These are phyloP conservation scores for Nestor notabilis DNA, from an alignment of 2,113 vertebrate genomes.

Conservation along the genomic window DNA sequence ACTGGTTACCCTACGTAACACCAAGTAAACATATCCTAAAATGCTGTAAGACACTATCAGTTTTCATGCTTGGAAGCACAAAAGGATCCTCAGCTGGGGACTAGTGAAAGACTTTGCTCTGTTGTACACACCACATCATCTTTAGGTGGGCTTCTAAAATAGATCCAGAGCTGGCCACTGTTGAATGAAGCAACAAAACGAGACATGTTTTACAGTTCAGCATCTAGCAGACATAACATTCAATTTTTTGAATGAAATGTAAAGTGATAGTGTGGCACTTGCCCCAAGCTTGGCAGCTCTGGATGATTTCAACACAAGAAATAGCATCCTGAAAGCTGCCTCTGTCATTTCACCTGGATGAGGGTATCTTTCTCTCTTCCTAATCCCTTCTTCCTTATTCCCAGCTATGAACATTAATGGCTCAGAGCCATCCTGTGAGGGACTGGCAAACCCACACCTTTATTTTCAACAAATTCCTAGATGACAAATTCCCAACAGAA, in stretches of 20 bases:
- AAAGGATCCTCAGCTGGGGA: neutral
- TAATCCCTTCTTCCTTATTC: neutral
- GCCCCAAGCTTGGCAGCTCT: neutral
- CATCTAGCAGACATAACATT: neutral
- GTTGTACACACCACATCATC: neutral
- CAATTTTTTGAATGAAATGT: neutral
- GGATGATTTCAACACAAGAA: neutral
- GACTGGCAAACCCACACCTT: neutral
- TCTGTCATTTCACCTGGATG: neutral
- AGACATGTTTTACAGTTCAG: neutral
- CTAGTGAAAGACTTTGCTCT: neutral
- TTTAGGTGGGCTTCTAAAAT: neutral
- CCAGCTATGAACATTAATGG: neutral
- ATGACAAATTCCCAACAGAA: neutral
- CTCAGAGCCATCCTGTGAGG: neutral
- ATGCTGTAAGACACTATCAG: neutral
- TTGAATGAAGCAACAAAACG: neutral
- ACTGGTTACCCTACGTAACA: neutral
- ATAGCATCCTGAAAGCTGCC: neutral
- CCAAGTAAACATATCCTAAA: neutral
- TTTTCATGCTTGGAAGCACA: neutral
- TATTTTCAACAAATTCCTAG: neutral
- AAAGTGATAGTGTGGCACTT: neutral
- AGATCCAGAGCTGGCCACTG: neutral
- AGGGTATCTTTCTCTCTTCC: neutral